phyloP scores from a whole-genome alignment of 1,140 invertebrate species.

The Bombus consobrinus region DNA sequence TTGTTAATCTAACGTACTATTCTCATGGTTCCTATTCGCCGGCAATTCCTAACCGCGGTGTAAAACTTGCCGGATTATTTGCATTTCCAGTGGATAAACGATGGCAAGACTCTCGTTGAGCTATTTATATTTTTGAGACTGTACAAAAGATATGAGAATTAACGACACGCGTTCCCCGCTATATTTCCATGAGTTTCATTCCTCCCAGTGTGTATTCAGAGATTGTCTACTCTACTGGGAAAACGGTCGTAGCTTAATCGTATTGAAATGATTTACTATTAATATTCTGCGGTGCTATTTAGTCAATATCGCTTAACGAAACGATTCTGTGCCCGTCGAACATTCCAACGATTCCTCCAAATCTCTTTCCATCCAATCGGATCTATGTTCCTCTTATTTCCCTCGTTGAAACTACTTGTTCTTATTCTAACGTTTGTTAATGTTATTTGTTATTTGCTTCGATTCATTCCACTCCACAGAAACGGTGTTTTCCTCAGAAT shows the following conservation, averaged over 20 bases:
- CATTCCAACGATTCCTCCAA: slow-evolving; percentile 24
- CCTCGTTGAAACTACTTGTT: background rate
- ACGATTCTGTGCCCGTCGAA: slow-evolving; percentile 13
- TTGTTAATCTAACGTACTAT: slow-evolving; percentile 29
- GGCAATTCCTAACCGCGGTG: slow-evolving; percentile 57
- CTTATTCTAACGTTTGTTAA: background rate
- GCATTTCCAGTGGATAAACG: slow-evolving; percentile 33
- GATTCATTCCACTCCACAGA: background rate
- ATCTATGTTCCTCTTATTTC: slow-evolving; percentile 56
- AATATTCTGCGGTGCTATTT: slow-evolving; percentile 43
- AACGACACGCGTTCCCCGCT: slow-evolving; percentile 9
- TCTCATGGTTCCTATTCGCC: slow-evolving; percentile 62
- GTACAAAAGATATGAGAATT: slow-evolving; percentile 46
- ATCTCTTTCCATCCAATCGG: slow-evolving; percentile 21
- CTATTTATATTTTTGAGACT: slow-evolving; percentile 64
- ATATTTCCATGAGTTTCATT: slow-evolving; percentile 42
- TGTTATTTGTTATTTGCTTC: background rate
- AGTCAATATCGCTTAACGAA: slow-evolving; percentile 38
- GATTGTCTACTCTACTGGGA: background rate
- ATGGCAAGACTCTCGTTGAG: slow-evolving; percentile 27
- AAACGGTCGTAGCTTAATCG: background rate
- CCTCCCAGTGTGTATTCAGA: background rate
- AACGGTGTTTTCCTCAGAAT: background rate
- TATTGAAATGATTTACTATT: background rate
- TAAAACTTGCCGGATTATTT: slow-evolving; percentile 47